Conservation (phyloP, 2,113 vertebrate genomes). For the Numenius arquata region DNA sequence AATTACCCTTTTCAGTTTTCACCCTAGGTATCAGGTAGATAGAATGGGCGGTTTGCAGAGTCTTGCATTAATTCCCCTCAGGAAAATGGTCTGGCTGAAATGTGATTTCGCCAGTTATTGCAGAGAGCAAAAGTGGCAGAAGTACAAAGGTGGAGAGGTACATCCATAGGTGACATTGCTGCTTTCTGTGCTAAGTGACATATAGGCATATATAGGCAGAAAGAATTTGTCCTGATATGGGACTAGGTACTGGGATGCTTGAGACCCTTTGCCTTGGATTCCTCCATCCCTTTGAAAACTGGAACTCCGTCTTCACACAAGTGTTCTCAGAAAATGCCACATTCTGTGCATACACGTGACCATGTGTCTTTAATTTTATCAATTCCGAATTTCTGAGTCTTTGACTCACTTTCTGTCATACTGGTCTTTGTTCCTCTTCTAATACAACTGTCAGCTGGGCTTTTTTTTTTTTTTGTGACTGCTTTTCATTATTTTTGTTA, state of each 20-base stretch:
- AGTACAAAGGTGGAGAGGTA: not conserved
- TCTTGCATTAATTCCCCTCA: not conserved
- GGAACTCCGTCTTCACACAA: not conserved
- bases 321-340: not conserved
- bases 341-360: accelerated
- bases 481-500: not conserved
- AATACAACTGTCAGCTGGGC: not conserved
- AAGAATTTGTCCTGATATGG: not conserved
- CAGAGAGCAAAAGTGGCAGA: not conserved
- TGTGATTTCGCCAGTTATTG: not conserved
- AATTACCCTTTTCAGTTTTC: not conserved
- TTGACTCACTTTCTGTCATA: not conserved
- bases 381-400: not conserved
- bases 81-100: not conserved
- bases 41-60: accelerated
- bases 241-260: not conserved
- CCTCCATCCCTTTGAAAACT: not conserved
- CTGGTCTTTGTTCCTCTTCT: not conserved
- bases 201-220: not conserved
- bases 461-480: not conserved
- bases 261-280: not conserved
- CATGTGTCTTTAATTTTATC: not conserved
- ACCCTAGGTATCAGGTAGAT: not conserved
- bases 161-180: not conserved
- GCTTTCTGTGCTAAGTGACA: not conserved